Evolutionary conservation across 2,888 invertebrate genomes (phyloP).

Genomic region (Leptodirus hochenwartii): DNA sequence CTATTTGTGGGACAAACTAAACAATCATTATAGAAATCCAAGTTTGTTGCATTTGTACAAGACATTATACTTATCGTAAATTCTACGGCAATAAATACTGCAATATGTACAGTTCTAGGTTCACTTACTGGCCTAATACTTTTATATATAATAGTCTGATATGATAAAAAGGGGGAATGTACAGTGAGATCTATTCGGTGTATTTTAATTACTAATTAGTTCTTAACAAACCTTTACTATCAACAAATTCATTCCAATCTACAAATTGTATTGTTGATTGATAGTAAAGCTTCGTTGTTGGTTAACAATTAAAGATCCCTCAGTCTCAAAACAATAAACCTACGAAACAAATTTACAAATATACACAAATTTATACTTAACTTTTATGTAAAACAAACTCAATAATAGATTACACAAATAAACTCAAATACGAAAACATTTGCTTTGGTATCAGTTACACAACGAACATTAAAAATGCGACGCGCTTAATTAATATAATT

Average conservation of each 20-base stretch:
- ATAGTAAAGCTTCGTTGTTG: conserved; percentile 6
- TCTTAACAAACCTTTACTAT: no score
- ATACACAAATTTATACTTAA: conserved; percentile 23
- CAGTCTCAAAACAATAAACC: conserved; percentile 25
- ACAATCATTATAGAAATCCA: no score
- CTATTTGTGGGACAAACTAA: no score
- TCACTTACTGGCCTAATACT: conserved; percentile 22
- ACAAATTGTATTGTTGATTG: no score
- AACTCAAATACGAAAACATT: conserved; percentile 24
- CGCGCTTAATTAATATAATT: no score
- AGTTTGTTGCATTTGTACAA: no score
- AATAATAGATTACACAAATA: conserved; percentile 24
- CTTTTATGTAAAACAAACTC: no score
- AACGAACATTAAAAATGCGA: conserved; percentile 25
- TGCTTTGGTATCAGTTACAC: conserved; percentile 33
- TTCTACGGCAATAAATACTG: conserved; percentile 14
- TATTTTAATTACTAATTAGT: no score
- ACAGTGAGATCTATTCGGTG: conserved; percentile 20
- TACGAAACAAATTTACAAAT: conserved; percentile 23
- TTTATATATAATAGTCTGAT: no score
- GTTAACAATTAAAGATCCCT: conserved; percentile 16
- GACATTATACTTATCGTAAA: no score
- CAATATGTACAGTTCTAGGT: conserved; percentile 20
- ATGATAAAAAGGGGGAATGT: conserved; percentile 28
- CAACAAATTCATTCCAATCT: no score